phyloP scores from a whole-genome alignment of 2,113 vertebrate genomes.

The Equus quagga region DNA sequence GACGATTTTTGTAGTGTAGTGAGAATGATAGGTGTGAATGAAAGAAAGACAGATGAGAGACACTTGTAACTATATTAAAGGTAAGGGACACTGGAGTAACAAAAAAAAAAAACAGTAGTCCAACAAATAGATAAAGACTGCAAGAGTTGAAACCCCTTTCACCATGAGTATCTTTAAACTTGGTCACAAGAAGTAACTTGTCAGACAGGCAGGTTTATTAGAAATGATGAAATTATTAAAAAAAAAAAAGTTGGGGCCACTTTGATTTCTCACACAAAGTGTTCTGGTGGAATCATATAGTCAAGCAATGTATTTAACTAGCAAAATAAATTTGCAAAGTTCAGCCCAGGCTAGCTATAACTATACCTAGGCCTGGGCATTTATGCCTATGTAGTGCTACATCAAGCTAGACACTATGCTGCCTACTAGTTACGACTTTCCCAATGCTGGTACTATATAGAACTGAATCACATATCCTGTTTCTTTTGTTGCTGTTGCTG shows the following conservation, averaged over 20 bases:
- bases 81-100: neutral
- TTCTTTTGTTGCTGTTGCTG: neutral
- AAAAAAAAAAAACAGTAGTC: neutral
- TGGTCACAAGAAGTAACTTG: neutral
- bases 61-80: neutral
- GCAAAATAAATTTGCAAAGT: neutral
- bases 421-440: neutral
- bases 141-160: neutral
- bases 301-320: conserved; percentile 11
- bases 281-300: neutral
- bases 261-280: conserved; percentile 37
- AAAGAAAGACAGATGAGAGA: neutral
- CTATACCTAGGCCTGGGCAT: neutral
- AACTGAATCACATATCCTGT: neutral
- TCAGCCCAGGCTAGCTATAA: neutral
- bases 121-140: neutral
- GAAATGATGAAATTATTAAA: neutral
- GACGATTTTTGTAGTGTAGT: neutral
- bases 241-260: neutral
- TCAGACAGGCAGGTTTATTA: neutral
- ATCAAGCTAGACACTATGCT: neutral
- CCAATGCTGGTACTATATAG: neutral
- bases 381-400: neutral
- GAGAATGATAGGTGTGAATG: neutral
- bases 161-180: neutral